Evolutionary conservation across 1,140 invertebrate genomes (phyloP).

Genomic region (Atta colombica): DNA sequence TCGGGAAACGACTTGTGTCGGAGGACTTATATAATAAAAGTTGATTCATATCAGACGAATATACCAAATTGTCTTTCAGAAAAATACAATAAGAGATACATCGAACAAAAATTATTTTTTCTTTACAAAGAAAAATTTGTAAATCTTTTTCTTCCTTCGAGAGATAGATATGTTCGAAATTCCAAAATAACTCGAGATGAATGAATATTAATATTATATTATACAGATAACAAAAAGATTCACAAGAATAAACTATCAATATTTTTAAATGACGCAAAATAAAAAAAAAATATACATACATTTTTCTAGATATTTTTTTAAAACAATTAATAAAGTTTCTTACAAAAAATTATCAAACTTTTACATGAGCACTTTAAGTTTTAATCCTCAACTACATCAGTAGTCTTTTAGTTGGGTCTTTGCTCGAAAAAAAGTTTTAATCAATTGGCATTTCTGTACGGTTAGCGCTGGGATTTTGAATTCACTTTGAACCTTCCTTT

Average conservation of each 20-base stretch:
- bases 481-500: not conserved
- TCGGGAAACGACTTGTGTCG: conserved; percentile 22
- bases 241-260: no score
- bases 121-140: not conserved
- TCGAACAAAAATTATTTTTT: not conserved
- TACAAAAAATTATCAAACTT: no score
- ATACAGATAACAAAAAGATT: not conserved
- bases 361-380: no score
- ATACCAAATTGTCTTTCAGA: not conserved
- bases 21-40: not conserved
- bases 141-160: not conserved
- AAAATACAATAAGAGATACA: not conserved
- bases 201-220: not conserved
- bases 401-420: not conserved
- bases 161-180: not conserved
- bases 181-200: not conserved
- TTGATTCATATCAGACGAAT: not conserved
- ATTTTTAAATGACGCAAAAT: no score
- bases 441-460: not conserved
- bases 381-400: not conserved
- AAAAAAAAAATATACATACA: no score
- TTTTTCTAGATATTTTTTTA: no score
- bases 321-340: no score
- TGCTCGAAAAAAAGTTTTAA: not conserved
- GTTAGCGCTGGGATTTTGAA: not conserved